Evolutionary conservation across 64 coral and sea anemone genomes (phyloP).

Genomic region (Orbicella faveolata): DNA sequence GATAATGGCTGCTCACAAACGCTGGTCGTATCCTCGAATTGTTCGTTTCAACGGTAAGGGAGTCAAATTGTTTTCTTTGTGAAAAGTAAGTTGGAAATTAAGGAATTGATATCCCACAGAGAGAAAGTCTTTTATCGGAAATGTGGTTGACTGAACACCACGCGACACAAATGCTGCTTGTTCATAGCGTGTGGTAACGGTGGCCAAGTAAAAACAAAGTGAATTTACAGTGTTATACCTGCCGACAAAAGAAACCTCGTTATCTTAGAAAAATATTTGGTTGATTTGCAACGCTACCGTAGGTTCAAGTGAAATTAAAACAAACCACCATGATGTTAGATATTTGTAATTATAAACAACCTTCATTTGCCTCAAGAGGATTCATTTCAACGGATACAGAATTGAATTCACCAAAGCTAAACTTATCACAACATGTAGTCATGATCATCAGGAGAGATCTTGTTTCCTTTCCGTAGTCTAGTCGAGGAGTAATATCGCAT

Average conservation of each 20-base stretch:
- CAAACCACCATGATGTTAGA: not conserved
- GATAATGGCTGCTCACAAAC: not conserved
- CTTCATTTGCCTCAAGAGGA: not conserved
- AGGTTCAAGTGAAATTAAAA: not conserved
- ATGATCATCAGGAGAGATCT: not conserved
- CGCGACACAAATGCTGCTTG: not conserved
- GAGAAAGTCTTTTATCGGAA: not conserved
- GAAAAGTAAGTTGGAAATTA: not conserved
- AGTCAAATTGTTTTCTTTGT: not conserved
- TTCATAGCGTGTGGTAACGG: too few relatives aligned
- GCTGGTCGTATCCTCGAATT: conserved; percentile 7
- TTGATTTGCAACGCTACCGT: not conserved
- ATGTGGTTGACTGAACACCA: too few relatives aligned
- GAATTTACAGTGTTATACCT: too few relatives aligned
- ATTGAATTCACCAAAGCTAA: not conserved
- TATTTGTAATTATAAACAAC: not conserved
- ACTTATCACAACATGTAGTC: not conserved
- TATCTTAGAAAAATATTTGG: not conserved
- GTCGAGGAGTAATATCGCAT: not conserved
- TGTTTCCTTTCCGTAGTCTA: not conserved
- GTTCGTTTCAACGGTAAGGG: conserved; percentile 27
- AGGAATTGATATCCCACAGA: not conserved
- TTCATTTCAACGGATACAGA: not conserved
- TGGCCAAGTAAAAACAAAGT: too few relatives aligned
- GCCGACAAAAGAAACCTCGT: not conserved